Conservation (phyloP, 2,888 invertebrate genomes). For the Xestia xanthographa region DNA sequence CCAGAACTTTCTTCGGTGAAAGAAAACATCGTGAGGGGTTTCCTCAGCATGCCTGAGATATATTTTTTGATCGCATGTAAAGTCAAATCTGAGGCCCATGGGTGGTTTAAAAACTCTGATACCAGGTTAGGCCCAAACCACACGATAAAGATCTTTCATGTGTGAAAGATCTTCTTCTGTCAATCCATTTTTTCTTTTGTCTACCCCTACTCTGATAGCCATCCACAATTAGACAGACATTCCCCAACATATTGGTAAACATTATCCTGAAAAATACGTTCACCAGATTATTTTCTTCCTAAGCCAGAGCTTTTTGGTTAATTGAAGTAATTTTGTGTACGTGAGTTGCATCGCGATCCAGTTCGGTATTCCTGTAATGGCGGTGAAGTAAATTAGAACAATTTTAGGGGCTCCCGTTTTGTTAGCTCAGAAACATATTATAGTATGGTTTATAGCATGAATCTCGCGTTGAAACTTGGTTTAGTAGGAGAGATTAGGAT, state of each 20-base stretch:
- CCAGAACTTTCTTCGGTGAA: no score
- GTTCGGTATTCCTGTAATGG: neutral
- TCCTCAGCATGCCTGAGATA: no score
- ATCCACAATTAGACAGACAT: neutral
- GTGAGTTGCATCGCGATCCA: constrained; percentile 30
- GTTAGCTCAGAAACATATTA: neutral
- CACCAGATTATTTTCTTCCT: constrained; percentile 24
- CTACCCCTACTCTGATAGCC: neutral
- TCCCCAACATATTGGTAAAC: constrained; percentile 1
- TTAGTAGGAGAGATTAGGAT: neutral
- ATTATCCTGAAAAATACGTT: constrained; percentile 18
- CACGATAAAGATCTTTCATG: no score
- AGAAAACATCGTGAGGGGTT: no score
- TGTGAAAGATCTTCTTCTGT: no score
- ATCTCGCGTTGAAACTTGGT: neutral
- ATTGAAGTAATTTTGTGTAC: constrained; percentile 52
- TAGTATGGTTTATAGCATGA: no score
- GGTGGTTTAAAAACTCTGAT: no score
- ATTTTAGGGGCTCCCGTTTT: neutral
- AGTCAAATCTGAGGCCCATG: no score
- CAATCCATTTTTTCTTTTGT: no score
- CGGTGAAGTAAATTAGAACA: constrained; percentile 30
- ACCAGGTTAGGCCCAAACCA: no score
- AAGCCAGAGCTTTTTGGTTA: constrained; percentile 39
- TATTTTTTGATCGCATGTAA: no score